phyloP scores from a whole-genome alignment of 2,113 vertebrate genomes.

The Microtus ochrogaster region DNA sequence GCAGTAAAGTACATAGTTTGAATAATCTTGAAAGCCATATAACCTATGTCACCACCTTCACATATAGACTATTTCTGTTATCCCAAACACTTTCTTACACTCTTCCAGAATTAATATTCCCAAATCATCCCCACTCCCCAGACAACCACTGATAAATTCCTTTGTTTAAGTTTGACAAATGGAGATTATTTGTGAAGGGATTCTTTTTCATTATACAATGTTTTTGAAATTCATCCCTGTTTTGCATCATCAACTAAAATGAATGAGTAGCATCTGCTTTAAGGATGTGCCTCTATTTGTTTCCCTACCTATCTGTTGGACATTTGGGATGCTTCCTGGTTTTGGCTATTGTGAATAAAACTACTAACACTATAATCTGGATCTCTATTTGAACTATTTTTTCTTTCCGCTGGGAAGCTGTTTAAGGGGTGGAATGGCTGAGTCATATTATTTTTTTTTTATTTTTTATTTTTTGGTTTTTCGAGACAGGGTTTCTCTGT shows the following conservation, averaged over 20 bases:
- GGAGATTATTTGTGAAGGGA: neutral
- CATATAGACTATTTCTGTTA: neutral
- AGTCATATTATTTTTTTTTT: neutral
- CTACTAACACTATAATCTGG: neutral
- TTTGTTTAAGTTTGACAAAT: constrained; percentile 23
- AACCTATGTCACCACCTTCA: neutral
- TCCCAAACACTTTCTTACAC: neutral
- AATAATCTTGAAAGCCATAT: constrained; percentile 1
- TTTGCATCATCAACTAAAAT: neutral
- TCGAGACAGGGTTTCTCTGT: no score
- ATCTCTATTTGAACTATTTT: constrained; percentile 7
- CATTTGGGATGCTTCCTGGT: neutral
- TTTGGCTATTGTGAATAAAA: neutral
- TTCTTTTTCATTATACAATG: neutral
- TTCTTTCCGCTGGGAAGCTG: constrained; percentile 23
- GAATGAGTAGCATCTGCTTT: neutral
- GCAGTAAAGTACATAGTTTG: neutral
- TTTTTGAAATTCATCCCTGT: neutral
- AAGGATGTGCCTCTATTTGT: neutral
- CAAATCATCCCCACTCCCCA: neutral
- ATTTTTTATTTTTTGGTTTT: no score
- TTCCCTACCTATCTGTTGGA: neutral
- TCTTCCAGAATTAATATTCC: neutral
- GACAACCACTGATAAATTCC: neutral
- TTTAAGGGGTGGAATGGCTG: neutral